A percentile compares a stretch with the other conserved stretches of the same genome.
Evolutionary conservation across 64 coral and sea anemone species (phyloP).

Genomic region (Stylophora pistillata): DNA sequence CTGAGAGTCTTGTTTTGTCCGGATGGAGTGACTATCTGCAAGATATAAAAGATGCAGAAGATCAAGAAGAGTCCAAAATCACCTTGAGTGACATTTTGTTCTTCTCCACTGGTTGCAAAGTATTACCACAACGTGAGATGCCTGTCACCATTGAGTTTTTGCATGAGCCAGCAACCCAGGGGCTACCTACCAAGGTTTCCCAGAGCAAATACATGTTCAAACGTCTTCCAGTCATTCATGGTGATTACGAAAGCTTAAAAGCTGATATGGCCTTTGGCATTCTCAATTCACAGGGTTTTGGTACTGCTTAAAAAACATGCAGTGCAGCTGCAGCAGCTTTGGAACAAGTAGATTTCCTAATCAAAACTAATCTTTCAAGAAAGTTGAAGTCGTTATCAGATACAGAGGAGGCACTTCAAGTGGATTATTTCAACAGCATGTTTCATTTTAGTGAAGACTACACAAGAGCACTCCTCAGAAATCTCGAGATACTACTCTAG

Average conservation of each 20-base stretch:
- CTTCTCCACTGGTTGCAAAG: no score
- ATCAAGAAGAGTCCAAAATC: no score
- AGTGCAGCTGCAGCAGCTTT: no score
- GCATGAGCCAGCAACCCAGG: conserved; percentile 12
- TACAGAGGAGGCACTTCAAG: no score
- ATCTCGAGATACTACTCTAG: no score
- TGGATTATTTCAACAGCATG: no score
- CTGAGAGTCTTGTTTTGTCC: conserved; percentile 63
- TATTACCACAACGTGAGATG: conserved; percentile 33
- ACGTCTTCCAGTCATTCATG: conserved; percentile 47
- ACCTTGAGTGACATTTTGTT: conserved; percentile 49
- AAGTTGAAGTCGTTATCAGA: no score
- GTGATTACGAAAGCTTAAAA: conserved; percentile 44
- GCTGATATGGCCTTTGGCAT: conserved; percentile 65
- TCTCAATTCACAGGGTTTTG: conserved; percentile 49
- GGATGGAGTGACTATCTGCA: conserved; percentile 56
- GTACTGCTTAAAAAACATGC: conserved; percentile 31
- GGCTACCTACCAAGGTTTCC: conserved; percentile 50
- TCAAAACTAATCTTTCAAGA: no score
- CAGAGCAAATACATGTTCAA: conserved; percentile 39
- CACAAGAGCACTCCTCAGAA: no score
- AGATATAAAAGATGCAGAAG: conserved; percentile 54
- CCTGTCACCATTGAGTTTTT: conserved; percentile 48
- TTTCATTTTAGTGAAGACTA: no score
- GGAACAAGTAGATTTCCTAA: no score